These are phyloP conservation scores for Anoncus sp. DNA, from an alignment of 2,888 invertebrate genomes.

Conservation along the genomic window DNA sequence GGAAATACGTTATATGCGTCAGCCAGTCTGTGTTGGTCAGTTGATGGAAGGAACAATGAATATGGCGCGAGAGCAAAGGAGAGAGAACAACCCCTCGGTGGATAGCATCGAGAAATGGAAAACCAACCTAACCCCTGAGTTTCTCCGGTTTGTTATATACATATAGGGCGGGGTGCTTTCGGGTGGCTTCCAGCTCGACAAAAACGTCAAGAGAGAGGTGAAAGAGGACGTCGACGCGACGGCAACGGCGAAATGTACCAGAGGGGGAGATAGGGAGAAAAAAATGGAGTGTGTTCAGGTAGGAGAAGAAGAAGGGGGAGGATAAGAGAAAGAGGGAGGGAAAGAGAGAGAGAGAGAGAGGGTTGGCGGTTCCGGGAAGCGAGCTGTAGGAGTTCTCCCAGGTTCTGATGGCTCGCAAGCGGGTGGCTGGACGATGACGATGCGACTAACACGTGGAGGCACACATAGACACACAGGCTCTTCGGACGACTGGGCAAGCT, in stretches of 20 bases:
- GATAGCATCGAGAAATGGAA: constrained; percentile 25
- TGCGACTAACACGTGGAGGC: constrained; percentile 4
- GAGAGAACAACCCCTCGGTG: constrained; percentile 54
- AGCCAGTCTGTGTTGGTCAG: constrained; percentile 14
- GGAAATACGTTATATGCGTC: constrained; percentile 36
- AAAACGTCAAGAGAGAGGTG: constrained; percentile 16
- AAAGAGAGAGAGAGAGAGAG: constrained; percentile 40
- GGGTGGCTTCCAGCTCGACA: constrained; percentile 60
- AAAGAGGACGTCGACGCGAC: constrained; percentile 20
- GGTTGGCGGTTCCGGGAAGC: constrained; percentile 77
- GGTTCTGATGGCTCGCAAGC: constrained; percentile 53
- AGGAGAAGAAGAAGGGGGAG: constrained; percentile 12
- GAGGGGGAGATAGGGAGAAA: constrained; percentile 21
- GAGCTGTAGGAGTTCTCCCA: constrained; percentile 65
- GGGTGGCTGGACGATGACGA: constrained; percentile 68
- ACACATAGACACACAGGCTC: constrained; percentile 19
- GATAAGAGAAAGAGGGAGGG: constrained; percentile 18
- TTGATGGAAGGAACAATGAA: constrained; percentile 8
- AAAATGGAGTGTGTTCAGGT: constrained; percentile 46
- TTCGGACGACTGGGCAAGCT: constrained; percentile 66
- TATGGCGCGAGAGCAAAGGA: constrained; percentile 29
- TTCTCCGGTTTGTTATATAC: constrained; percentile 18
- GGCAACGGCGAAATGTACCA: constrained; percentile 17
- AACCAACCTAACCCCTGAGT: constrained; percentile 43
- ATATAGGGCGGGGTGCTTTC: constrained; percentile 43